Percentiles rank a stretch among this genome's conserved stretches.
Conservation (phyloP, 30 jellyfish, hydroid and myxozoan genomes). For the Hydractinia echinata region DNA sequence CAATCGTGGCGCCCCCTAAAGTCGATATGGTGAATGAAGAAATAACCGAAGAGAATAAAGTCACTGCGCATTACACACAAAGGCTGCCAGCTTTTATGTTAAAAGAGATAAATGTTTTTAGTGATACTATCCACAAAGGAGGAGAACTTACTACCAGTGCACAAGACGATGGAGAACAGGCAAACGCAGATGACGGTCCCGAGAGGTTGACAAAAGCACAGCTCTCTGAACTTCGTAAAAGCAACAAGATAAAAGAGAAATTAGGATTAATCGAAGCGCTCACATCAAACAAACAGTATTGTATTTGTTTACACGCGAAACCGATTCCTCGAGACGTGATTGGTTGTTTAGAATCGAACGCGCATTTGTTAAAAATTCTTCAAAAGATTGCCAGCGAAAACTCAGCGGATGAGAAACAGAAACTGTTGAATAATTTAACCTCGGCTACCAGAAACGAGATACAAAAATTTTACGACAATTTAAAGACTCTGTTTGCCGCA, state of each 20-base stretch:
- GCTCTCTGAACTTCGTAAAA: constrained; percentile 27
- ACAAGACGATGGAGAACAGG: neutral
- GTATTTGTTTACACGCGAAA: constrained; percentile 67
- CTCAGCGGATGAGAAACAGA: constrained; percentile 57
- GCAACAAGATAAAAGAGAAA: constrained; percentile 31
- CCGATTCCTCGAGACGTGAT: constrained; percentile 57
- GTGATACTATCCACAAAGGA: constrained; percentile 66
- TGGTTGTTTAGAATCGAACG: constrained; percentile 46
- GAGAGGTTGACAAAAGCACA: constrained; percentile 15
- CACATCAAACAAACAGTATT: constrained; percentile 57
- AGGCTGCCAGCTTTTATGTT: constrained; percentile 95
- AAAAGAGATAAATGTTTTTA: constrained; percentile 82
- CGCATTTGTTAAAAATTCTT: constrained; percentile 48
- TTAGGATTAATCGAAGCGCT: constrained; percentile 79
- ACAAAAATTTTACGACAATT: constrained; percentile 31
- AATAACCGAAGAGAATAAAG: constrained; percentile 45
- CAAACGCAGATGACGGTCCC: neutral
- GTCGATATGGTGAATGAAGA: constrained; percentile 97
- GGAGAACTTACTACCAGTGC: constrained; percentile 26
- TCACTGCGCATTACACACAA: constrained; percentile 56
- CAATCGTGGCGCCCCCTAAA: constrained; percentile 85
- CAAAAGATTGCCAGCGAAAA: constrained; percentile 52
- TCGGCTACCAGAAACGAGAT: constrained; percentile 35
- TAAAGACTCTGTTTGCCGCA: constrained; percentile 43
- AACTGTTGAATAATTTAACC: constrained; percentile 34